Conservation (phyloP, 1,140 invertebrate genomes). For the Brachionus calyciflorus region DNA sequence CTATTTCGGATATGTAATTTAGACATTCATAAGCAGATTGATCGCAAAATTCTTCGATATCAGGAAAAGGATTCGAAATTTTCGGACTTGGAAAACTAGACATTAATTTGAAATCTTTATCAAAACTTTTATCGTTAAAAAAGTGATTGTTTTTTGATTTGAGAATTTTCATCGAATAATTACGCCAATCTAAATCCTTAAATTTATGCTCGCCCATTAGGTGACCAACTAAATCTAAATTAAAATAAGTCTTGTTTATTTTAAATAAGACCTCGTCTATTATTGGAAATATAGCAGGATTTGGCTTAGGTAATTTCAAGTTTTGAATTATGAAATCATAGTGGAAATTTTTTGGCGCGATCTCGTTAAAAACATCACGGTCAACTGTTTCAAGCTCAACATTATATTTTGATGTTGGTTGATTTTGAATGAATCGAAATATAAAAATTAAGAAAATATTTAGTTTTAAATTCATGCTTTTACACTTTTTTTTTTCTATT, state of each 20-base stretch:
- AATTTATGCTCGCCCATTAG: conserved; percentile 2
- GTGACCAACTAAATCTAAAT: background rate
- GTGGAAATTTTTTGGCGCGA: background rate
- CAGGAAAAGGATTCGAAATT: background rate
- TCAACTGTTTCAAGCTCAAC: background rate
- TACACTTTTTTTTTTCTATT: no score
- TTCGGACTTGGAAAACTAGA: background rate
- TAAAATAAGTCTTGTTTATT: background rate
- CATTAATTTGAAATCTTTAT: background rate
- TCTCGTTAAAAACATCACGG: background rate
- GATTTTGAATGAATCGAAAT: no score
- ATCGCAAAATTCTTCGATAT: background rate
- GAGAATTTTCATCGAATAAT: background rate
- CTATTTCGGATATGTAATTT: background rate
- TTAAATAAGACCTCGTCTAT: background rate
- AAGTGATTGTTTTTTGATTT: background rate
- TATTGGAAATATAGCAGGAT: background rate
- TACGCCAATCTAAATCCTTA: background rate
- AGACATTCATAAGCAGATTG: background rate
- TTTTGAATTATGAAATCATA: background rate
- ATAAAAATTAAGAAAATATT: no score
- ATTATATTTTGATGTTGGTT: background rate
- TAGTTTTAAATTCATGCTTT: no score
- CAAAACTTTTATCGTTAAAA: background rate
- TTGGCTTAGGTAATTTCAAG: background rate